Evolutionary conservation across 1,140 invertebrate species (phyloP), one percentile per base, ranked within the genome.

Genomic region (Tenebrio molitor): DNA sequence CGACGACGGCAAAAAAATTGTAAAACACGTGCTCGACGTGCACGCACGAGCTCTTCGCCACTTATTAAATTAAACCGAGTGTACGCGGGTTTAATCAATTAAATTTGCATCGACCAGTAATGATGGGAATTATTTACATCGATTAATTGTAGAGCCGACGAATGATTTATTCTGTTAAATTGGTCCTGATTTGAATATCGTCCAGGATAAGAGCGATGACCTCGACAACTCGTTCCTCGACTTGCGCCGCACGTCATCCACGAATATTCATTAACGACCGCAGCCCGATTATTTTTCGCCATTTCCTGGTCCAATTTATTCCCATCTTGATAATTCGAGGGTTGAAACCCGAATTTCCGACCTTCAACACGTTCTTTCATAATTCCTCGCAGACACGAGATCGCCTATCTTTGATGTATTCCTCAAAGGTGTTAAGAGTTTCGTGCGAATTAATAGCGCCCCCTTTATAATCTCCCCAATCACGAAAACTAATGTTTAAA

Each of bases 171-270:
- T 58, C 50, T n/a, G 50, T 29, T 58, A 58, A 58, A 58, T 58
- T 58, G 50, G 50, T 58, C 50, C 50, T 58, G 50, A 58, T 58
- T 58, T 58, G 50, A 58, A 58, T 58, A 58, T 58, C 50, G 50
- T 58, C 50, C 50, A 29, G 50, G 50, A 58, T 58, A 58, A 50
- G 50, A 29, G 21, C 50, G 50, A 29, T 58, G 50, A 58, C 23
- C 50, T 29, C 50, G 50, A 7, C 21, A 29, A 58, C 50, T 29
- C 50, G 50, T 58, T 58, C 50, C 25, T 58, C 50, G 50, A 25
- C 50, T 14, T 58, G 29, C 50, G 50, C 46, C 21, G 46, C 46
- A 53, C 46, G 46, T 58, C 50, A 58, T 58, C n/a, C 12, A 39
- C 8, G 29, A 50, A 50, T 19, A 46, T 15, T 44, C 21, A 17